Conservation (phyloP, 2,797 vertebrate genomes). For the Selene dorsalis region DNA sequence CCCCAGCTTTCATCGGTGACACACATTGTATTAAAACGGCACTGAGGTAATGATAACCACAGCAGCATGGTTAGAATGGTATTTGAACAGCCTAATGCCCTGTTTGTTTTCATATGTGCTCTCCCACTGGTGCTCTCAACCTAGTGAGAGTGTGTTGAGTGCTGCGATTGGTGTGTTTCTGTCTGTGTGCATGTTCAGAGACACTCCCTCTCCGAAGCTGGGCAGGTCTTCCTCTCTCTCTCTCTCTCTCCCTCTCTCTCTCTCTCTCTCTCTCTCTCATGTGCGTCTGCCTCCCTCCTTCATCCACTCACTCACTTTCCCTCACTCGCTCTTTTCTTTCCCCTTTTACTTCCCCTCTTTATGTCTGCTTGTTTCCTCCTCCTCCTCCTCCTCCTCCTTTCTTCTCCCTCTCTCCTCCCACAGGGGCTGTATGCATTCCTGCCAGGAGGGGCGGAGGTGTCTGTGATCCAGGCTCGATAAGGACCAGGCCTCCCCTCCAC, state of each 20-base stretch:
- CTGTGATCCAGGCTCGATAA: constrained; percentile 78
- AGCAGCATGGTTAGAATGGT: constrained; percentile 58
- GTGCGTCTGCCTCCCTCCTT: constrained; percentile 46
- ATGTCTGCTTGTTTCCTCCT: constrained; percentile 75
- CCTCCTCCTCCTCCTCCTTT: constrained; percentile 72
- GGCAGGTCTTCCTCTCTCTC: constrained; percentile 49
- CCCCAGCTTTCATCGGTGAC: constrained; percentile 62
- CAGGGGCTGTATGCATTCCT: constrained; percentile 81
- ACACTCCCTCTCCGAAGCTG: constrained; percentile 68
- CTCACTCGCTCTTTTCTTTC: constrained; percentile 69
- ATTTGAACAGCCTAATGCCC: constrained; percentile 75
- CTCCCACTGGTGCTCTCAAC: constrained; percentile 67
- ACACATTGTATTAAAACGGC: constrained; percentile 39
- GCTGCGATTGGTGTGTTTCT: constrained; percentile 71
- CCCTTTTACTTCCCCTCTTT: constrained; percentile 71
- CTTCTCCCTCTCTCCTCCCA: constrained; percentile 73
- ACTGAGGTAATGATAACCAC: constrained; percentile 62
- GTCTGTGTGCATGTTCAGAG: constrained; percentile 54
- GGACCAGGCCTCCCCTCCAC: constrained; percentile 71
- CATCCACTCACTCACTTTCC: constrained; percentile 72
- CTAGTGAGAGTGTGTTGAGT: constrained; percentile 67
- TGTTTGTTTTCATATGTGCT: constrained; percentile 77
- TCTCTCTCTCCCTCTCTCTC: constrained; percentile 12
- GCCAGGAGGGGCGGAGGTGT: constrained; percentile 86
- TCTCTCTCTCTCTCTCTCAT: not conserved